Evolutionary conservation across 2,113 vertebrate species (phyloP).

Genomic region (Cyphomyrus discorhynchus): DNA sequence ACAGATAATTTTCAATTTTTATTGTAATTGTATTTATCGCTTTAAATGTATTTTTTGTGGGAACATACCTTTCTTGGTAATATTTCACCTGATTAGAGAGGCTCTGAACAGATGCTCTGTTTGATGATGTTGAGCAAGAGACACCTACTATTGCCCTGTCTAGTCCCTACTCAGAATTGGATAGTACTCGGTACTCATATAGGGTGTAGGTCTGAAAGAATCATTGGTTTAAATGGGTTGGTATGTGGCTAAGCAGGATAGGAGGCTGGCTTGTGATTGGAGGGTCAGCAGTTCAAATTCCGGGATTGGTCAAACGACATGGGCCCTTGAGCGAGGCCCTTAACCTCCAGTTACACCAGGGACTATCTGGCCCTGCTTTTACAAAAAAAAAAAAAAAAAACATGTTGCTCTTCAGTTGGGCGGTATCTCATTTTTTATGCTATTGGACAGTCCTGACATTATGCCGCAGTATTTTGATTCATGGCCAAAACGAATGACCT

Average conservation of each 20-base stretch:
- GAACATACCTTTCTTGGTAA: not conserved
- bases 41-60: not conserved
- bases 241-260: not conserved
- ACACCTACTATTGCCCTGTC: not conserved
- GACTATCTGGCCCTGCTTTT: not conserved
- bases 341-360: not conserved
- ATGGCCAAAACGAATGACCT: too few species aligned
- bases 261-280: not conserved
- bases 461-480: not conserved
- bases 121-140: not conserved
- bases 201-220: not conserved
- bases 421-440: not conserved
- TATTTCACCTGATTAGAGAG: not conserved
- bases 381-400: too few species aligned
- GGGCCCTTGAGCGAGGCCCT: not conserved
- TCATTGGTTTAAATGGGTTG: not conserved
- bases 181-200: not conserved
- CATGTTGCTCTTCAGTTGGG: not conserved
- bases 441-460: not conserved
- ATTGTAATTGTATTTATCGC: not conserved
- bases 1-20: not conserved
- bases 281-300: not conserved
- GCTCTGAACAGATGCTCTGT: not conserved
- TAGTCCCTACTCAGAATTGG: not conserved
- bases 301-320: not conserved